Evolutionary conservation across 2,797 vertebrate species (phyloP).

Genomic region (Chrysolophus pictus): DNA sequence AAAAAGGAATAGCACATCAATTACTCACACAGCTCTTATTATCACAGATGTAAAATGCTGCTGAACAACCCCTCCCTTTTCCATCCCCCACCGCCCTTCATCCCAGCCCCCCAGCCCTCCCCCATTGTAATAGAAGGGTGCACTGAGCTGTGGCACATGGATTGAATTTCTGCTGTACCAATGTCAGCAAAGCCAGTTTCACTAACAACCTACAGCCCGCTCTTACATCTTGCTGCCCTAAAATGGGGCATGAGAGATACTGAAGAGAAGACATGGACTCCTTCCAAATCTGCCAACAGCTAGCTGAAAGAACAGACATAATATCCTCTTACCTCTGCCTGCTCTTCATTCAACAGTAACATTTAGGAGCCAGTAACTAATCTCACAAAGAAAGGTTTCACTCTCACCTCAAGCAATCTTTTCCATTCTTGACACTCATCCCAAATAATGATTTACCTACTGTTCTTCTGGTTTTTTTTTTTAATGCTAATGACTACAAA

Average conservation of each 20-base stretch:
- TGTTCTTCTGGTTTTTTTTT: not conserved
- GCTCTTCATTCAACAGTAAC: not conserved
- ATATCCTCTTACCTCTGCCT: not conserved
- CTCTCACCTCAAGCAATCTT: not conserved
- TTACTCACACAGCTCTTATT: not conserved
- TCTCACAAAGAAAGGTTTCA: not conserved
- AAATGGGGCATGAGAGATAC: not conserved
- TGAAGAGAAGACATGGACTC: not conserved
- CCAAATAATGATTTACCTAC: not conserved
- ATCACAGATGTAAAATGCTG: not conserved
- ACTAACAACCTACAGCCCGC: not conserved
- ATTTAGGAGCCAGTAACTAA: not conserved
- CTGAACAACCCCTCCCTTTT: not conserved
- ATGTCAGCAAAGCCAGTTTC: not conserved
- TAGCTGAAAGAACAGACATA: not conserved
- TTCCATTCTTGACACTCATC: not conserved
- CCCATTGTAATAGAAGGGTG: not conserved
- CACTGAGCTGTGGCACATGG: not conserved
- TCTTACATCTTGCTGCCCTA: not conserved
- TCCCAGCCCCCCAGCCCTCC: no score
- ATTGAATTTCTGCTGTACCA: not conserved
- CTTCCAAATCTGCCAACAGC: not conserved
- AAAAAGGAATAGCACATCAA: not conserved
- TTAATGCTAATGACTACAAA: not conserved
- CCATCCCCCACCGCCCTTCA: no score